Base-by-base conservation (phyloP, 2,797 vertebrate genomes). In the Epinephelus malabaricus region DNA sequence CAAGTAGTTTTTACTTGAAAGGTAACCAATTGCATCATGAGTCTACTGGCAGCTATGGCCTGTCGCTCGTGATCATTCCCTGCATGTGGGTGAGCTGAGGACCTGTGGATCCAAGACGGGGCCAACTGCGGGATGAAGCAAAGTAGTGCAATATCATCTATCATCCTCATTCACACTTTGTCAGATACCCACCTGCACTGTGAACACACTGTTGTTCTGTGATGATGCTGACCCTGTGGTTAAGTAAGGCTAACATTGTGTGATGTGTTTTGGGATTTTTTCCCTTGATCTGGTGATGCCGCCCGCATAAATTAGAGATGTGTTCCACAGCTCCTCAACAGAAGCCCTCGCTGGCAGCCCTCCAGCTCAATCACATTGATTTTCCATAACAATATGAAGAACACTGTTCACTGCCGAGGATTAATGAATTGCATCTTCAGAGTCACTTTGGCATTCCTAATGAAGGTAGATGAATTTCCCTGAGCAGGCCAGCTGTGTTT, bases 371-470 rank as follows among this genome's bases (percentile, higher is more conserved):
- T 94, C 94, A 86, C 93, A 96, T 95, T 94, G 96, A 96, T 96
- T 95, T 95, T 94, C 92, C 94, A 95, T 95, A 96, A 95, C 93
- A 95, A 95, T 95, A 95, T 95, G 93, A 96, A 94, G 92, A 95
- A 94, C 91, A 89, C 92, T 94, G 93, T 91, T 95, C 89, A 93
- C 92, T 88, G 86, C 86, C 76, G 89, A 88, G 89, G 92, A 95
- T 94, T 94, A 94, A 95, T 95, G 93, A 95, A 96, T 95, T 94
- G 92, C 90, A 91, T 95, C 95, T 95, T 96, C 94, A 95, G 91
- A 95, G 93, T 93, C 93, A 94, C 92, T 94, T 94, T 93, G 93
- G 89, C 94, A 94, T 94, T 93, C 87, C 89, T 95, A 94, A 95
- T 94, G 91, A 95, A 94, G 91, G 88, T 92, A 89, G 90, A 95